Evolutionary conservation across 2,888 invertebrate species (phyloP).

Genomic region (Lithophane leautieri): DNA sequence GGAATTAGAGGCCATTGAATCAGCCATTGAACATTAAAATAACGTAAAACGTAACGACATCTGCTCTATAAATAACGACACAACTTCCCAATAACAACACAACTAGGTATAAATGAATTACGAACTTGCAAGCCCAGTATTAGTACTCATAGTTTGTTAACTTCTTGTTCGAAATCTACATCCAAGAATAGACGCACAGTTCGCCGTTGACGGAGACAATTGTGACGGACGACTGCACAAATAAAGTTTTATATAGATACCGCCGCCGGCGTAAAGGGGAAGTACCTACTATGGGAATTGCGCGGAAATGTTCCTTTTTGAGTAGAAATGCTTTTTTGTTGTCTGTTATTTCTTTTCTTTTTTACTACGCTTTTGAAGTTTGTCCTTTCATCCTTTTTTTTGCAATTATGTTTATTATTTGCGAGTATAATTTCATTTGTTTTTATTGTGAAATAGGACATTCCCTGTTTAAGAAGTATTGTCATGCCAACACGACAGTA

Average conservation of each 20-base stretch:
- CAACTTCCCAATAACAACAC: slow-evolving; percentile 12
- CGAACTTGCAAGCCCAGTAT: slow-evolving; percentile 18
- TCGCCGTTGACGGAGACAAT: slow-evolving; percentile 68
- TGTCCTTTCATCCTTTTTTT: slow-evolving; percentile 7
- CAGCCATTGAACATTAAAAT: not conserved
- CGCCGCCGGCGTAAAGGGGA: slow-evolving; percentile 69
- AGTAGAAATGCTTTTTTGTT: slow-evolving; percentile 42
- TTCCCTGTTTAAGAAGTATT: not conserved
- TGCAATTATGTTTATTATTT: slow-evolving; percentile 40
- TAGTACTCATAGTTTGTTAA: slow-evolving; percentile 36
- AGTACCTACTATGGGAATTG: slow-evolving; percentile 61
- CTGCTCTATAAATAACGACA: not conserved
- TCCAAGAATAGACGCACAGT: slow-evolving; percentile 69
- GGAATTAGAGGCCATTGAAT: not conserved
- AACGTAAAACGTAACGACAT: not conserved
- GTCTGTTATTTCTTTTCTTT: slow-evolving; percentile 20
- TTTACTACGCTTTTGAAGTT: slow-evolving; percentile 35
- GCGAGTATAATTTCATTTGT: slow-evolving; percentile 18
- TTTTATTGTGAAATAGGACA: slow-evolving; percentile 17
- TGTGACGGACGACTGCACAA: slow-evolving; percentile 72
- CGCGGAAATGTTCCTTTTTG: slow-evolving; percentile 59
- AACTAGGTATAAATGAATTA: slow-evolving; percentile 6
- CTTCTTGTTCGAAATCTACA: slow-evolving; percentile 52
- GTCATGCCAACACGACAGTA: not conserved
- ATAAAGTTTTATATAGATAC: slow-evolving; percentile 72